Evolutionary conservation across 2,113 vertebrate species (phyloP), one percentile per base, ranked within the genome.

Genomic region (Poecile atricapillus): DNA sequence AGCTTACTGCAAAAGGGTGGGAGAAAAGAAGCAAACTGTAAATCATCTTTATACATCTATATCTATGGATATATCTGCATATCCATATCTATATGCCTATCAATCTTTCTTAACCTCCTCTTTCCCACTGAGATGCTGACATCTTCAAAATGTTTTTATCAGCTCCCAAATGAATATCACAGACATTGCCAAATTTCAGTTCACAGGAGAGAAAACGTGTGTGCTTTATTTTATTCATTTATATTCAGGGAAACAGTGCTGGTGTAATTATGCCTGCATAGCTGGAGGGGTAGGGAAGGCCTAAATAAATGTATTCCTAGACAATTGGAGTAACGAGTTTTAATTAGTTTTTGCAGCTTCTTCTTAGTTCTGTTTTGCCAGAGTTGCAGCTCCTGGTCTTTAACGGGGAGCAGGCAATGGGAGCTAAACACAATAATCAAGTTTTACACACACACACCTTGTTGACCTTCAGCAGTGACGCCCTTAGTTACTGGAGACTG

Each of bases 251-350:
- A 83, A 92, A 83, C 18, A 11, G 70, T 13, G 43, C 70, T 88
- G 67, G 11, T 93, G 71, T 84, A 89, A 94, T 84, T 93, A 93
- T 49, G 58, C 44, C 93, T 87, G 80, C 73, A 91, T 76, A 92
- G 87, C 83, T 93, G 50, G 53, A 84, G 91, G 52, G 64, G 35
- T 78, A 94, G 44, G 58, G 74, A 89, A 94, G 60, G 28, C 65
- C 87, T 94, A 87, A 94, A 91, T 91, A 95, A 95, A 82, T 76
- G 46, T 21, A 33, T 87, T 82, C 62, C 35, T 89, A 87, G 58
- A 89, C 89, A 94, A 89, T 8, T n/a, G 50, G 62, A 91, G 28
- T 68, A 84, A 90, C 1, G 11, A 84, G 50, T 85, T 94, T 91
- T 94, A 89, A 96, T 96, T 70, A 82, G 67, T 27, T 85, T 39